Evolutionary conservation across 2,888 invertebrate species (phyloP).

Genomic region (Campoplex capitator): DNA sequence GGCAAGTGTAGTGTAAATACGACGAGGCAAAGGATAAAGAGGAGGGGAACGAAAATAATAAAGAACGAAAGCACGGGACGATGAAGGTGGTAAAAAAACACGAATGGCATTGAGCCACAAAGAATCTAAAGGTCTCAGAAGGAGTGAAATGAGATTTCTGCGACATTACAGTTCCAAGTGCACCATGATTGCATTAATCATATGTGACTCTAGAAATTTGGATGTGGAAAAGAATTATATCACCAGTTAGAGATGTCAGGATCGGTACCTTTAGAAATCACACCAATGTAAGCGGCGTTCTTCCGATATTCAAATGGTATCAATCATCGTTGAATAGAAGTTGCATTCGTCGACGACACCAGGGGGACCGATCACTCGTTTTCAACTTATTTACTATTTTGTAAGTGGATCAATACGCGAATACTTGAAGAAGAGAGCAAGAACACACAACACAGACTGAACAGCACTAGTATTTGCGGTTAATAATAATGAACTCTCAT

Average conservation of each 20-base stretch:
- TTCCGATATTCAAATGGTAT: slow-evolving; percentile 78
- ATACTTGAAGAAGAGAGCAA: not conserved
- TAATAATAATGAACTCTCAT: slow-evolving; percentile 48
- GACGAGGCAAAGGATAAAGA: slow-evolving; percentile 15
- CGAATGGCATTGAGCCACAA: slow-evolving; percentile 63
- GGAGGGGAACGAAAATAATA: not conserved
- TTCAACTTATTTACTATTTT: not conserved
- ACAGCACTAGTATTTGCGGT: slow-evolving; percentile 11
- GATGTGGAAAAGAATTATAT: not conserved
- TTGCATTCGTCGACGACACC: slow-evolving; percentile 62
- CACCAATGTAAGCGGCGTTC: slow-evolving; percentile 70
- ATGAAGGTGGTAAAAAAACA: slow-evolving; percentile 24
- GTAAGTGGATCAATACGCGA: not conserved
- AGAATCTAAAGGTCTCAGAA: slow-evolving; percentile 67
- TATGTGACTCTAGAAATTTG: slow-evolving; percentile 6
- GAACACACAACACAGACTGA: not conserved
- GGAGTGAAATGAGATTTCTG: slow-evolving; percentile 42
- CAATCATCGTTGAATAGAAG: slow-evolving; percentile 75
- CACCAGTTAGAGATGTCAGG: slow-evolving; percentile 31
- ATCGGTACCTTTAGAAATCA: slow-evolving; percentile 64
- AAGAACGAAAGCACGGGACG: slow-evolving; percentile 38
- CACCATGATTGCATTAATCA: slow-evolving; percentile 21
- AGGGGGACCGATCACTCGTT: not conserved
- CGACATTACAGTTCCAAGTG: slow-evolving; percentile 34
- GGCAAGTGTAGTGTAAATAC: slow-evolving; percentile 46